A percentile compares a stretch with the other conserved stretches of the same genome.
Conservation (phyloP, 1,140 invertebrate genomes). For the Diabrotica virgifera region DNA sequence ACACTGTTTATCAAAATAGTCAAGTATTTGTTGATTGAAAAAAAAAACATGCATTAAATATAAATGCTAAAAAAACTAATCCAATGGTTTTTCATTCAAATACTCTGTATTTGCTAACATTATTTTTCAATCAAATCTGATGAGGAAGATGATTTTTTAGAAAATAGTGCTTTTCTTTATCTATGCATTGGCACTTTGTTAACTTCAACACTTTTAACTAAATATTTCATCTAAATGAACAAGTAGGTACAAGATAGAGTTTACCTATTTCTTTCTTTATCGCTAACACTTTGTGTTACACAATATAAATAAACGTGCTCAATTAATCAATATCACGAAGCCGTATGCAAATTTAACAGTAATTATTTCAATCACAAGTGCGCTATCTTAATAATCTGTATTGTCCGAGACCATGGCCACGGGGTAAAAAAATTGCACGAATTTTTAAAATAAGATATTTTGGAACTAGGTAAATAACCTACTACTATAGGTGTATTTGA, state of each 20-base stretch:
- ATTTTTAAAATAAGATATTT: background rate
- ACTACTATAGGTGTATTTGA: too few relatives aligned
- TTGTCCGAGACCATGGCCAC: conserved; percentile 12
- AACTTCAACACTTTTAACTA: background rate
- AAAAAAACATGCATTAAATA: too few relatives aligned
- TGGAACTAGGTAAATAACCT: too few relatives aligned
- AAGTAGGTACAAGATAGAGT: background rate
- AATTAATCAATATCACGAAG: conserved; percentile 16
- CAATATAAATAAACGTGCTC: conserved; percentile 13
- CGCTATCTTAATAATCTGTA: conserved; percentile 13
- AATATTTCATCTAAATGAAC: background rate
- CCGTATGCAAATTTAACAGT: conserved; percentile 6
- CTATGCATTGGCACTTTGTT: background rate
- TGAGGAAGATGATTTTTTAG: background rate
- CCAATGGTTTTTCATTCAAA: background rate
- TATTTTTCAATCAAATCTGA: background rate
- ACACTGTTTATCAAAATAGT: too few relatives aligned
- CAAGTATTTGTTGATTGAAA: too few relatives aligned
- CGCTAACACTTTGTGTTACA: conserved; percentile 4
- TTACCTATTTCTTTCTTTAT: conserved; percentile 6
- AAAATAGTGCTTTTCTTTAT: background rate
- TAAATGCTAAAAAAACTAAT: too few relatives aligned
- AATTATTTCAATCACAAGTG: conserved; percentile 14
- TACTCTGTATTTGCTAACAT: background rate
- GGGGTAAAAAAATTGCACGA: background rate